Conservation (phyloP, 2,888 invertebrate genomes). For the Poecilus cupreus region DNA sequence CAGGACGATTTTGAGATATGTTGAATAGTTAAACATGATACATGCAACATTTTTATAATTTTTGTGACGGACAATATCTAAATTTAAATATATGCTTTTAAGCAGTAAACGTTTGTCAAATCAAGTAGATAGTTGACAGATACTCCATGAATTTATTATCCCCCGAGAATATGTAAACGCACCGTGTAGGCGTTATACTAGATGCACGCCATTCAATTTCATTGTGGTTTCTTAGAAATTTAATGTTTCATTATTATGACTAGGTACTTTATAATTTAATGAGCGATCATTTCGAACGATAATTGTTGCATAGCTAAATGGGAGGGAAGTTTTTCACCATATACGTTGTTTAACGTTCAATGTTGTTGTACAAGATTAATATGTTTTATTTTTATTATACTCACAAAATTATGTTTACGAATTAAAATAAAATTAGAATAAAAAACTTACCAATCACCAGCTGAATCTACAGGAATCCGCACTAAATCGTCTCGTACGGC, state of each 20-base stretch:
- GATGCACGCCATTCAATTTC: conserved; percentile 7
- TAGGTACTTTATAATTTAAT: neutral
- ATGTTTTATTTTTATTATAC: too few species aligned
- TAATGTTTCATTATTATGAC: neutral
- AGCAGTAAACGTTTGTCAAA: neutral
- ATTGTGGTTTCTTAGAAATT: neutral
- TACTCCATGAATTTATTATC: neutral
- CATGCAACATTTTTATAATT: too few species aligned
- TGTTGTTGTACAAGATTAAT: too few species aligned
- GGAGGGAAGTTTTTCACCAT: neutral
- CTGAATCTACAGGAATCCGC: too few species aligned
- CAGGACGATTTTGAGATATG: too few species aligned
- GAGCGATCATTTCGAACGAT: neutral
- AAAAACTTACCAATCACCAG: too few species aligned
- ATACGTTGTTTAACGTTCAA: too few species aligned
- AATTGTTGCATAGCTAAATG: neutral
- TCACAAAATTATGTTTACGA: too few species aligned
- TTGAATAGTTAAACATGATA: too few species aligned
- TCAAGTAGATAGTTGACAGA: neutral
- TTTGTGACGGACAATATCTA: neutral
- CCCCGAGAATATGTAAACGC: neutral
- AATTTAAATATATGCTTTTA: neutral
- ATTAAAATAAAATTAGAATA: too few species aligned
- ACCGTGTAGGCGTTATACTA: neutral
- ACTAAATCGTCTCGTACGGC: too few species aligned